These are phyloP conservation scores for Protodeltote pygarga DNA, from an alignment of 2,888 invertebrate genomes.

Conservation along the genomic window DNA sequence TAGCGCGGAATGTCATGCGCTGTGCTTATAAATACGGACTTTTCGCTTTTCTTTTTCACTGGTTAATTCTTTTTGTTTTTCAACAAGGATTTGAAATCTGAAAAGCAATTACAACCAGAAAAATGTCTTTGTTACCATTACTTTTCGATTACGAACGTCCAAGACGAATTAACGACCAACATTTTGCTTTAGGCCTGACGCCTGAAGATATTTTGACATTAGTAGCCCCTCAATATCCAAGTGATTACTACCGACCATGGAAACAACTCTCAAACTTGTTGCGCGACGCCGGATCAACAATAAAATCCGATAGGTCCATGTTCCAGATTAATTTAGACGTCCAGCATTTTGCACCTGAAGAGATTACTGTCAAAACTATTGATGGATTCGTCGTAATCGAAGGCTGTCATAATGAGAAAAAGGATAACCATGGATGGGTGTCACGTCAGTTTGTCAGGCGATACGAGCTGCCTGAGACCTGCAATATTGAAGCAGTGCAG, in stretches of 20 bases:
- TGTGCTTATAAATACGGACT: constrained; percentile 10
- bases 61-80: no score
- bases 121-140: constrained; percentile 48
- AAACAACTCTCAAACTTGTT: constrained; percentile 55
- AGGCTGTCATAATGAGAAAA: constrained; percentile 90
- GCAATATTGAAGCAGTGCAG: constrained; percentile 87
- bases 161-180: constrained; percentile 62
- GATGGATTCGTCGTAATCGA: constrained; percentile 89
- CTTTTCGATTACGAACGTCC: constrained; percentile 53
- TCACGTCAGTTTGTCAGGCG: constrained; percentile 90
- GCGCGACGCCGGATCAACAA: constrained; percentile 73
- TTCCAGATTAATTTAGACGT: constrained; percentile 91
- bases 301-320: constrained; percentile 85
- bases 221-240: constrained; percentile 42
- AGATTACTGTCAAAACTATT: constrained; percentile 90
- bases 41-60: constrained; percentile 24
- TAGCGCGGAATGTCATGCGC: constrained; percentile 38
- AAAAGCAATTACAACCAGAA: no score
- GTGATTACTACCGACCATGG: constrained; percentile 44
- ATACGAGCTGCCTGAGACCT: constrained; percentile 89
- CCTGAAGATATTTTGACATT: constrained; percentile 65
- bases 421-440: constrained; percentile 89
- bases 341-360: constrained; percentile 90
- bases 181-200: constrained; percentile 65
- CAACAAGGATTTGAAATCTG: no score